These are phyloP conservation scores for Aplocera efformata DNA, from an alignment of 2,888 invertebrate species.

Conservation along the genomic window DNA sequence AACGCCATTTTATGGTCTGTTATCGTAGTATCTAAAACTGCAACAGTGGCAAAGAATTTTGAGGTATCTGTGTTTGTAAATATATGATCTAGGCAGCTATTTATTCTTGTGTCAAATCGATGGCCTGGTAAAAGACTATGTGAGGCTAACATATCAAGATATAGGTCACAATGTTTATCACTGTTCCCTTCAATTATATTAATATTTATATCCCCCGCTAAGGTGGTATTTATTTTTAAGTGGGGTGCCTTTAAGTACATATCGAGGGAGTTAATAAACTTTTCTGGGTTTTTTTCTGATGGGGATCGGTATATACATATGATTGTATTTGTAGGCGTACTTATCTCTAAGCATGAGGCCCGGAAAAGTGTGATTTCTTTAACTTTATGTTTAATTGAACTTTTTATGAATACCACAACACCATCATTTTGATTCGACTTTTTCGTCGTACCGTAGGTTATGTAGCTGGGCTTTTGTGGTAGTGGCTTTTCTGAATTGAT, in stretches of 20 bases:
- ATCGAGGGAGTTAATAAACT: constrained; percentile 10
- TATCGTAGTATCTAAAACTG: no score
- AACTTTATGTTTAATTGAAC: constrained; percentile 1
- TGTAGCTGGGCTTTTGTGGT: constrained; percentile 6
- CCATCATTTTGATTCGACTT: constrained; percentile 17
- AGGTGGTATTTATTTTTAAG: constrained; percentile 2
- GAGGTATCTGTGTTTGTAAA: neutral
- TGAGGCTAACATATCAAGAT: constrained; percentile 6
- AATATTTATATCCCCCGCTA: constrained; percentile 11
- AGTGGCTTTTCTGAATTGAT: no score
- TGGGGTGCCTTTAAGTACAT: constrained; percentile 1
- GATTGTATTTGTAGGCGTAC: neutral
- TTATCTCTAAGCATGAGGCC: constrained; percentile 15
- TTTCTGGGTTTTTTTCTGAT: constrained; percentile 4
- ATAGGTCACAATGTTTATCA: neutral
- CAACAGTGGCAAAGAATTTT: neutral
- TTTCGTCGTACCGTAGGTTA: constrained; percentile 8
- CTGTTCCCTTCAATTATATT: neutral
- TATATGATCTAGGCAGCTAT: constrained; percentile 9
- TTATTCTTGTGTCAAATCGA: constrained; percentile 4
- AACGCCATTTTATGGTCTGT: no score
- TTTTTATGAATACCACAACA: constrained; percentile 16
- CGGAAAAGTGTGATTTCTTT: constrained; percentile 8
- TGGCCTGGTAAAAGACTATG: constrained; percentile 3
- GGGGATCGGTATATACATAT: constrained; percentile 14